phyloP scores from a whole-genome alignment of 2,113 vertebrate species.

The Serinus canaria region DNA sequence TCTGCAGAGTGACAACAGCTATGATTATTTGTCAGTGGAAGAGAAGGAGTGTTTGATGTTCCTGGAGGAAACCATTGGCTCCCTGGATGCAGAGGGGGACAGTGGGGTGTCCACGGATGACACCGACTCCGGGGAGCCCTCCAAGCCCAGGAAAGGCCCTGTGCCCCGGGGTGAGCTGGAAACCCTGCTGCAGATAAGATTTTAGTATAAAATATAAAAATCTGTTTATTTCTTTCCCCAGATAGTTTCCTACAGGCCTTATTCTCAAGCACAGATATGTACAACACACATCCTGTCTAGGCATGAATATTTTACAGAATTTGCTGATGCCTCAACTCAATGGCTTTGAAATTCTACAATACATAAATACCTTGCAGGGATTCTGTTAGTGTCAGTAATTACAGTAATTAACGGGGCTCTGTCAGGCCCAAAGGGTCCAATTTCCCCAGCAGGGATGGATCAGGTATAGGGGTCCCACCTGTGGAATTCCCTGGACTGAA shows the following conservation, averaged over 20 bases:
- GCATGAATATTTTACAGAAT: neutral
- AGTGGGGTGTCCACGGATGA: conserved; percentile 81
- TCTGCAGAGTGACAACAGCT: conserved; percentile 81
- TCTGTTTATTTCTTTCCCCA: neutral
- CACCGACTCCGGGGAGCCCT: neutral
- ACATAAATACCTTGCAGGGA: neutral
- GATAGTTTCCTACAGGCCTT: neutral
- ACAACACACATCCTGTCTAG: neutral
- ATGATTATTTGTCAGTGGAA: conserved; percentile 88
- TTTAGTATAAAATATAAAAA: neutral
- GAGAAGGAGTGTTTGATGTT: conserved; percentile 93
- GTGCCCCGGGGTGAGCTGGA: conserved; percentile 34
- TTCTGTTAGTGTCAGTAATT: neutral
- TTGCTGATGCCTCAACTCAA: neutral
- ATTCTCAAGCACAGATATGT: neutral
- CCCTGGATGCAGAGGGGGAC: conserved; percentile 84
- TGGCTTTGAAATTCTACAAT: neutral
- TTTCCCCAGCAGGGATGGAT: neutral
- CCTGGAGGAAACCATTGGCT: conserved; percentile 92
- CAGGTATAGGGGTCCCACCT: neutral
- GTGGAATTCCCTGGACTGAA: too few relatives aligned
- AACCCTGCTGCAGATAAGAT: neutral
- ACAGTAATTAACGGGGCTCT: accelerated
- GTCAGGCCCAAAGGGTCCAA: neutral
- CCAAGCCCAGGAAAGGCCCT: neutral